Evolutionary conservation across 1,140 invertebrate genomes (phyloP).

Genomic region (Drosophila littoralis): DNA sequence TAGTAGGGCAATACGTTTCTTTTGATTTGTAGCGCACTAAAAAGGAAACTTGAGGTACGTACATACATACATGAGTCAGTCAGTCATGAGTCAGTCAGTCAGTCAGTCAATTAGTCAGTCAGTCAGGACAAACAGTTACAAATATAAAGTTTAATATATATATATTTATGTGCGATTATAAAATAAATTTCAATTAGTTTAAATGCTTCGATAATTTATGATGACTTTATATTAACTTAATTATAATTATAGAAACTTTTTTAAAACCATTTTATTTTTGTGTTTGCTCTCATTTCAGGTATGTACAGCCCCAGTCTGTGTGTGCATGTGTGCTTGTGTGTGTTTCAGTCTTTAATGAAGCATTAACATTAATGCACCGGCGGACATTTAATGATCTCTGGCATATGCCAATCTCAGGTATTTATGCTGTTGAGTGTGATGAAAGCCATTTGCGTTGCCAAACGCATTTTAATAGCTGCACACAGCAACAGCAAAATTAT

Average conservation of each 20-base stretch:
- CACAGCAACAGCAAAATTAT: slow-evolving; percentile 35
- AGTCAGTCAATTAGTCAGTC: too few species aligned
- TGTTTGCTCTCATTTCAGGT: slow-evolving; percentile 36
- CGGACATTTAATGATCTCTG: slow-evolving; percentile 46
- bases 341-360: slow-evolving; percentile 23
- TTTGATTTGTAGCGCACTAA: too few species aligned
- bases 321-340: not conserved
- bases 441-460: slow-evolving; percentile 45
- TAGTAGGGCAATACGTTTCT: too few species aligned
- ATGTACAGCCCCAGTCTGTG: not conserved
- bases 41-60: too few species aligned
- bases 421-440: slow-evolving; percentile 39
- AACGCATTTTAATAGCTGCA: slow-evolving; percentile 46
- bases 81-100: too few species aligned
- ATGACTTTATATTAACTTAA: not conserved
- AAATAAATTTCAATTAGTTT: not conserved
- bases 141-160: too few species aligned
- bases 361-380: slow-evolving; percentile 40
- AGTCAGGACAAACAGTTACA: too few species aligned
- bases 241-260: slow-evolving; percentile 58
- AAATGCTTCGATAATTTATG: not conserved
- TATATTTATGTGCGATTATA: not conserved
- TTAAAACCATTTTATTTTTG: slow-evolving; percentile 46
- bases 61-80: too few species aligned
- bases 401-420: slow-evolving; percentile 50